Base-by-base conservation (phyloP, 2,113 vertebrate species). In the Galeopterus variegatus region DNA sequence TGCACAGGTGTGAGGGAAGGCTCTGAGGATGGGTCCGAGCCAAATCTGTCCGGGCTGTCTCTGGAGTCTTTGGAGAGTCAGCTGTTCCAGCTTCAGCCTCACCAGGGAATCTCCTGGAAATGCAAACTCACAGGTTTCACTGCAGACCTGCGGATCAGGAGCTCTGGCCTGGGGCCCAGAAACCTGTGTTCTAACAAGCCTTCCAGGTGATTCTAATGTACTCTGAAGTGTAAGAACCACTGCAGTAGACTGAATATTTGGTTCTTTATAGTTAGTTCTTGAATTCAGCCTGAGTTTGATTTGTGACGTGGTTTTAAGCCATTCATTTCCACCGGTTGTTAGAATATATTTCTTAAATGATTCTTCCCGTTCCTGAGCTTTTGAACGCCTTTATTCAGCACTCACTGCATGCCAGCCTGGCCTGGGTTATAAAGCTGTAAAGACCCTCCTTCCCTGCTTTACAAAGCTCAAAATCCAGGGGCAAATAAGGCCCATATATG, bases 221-320 rank as follows among this genome's bases (percentile, higher is more conserved):
- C n/a, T 1, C n/a, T 14, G 2, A 50, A 24, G 13, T 62, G 12
- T 5, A 23, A 12, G n/a, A 70, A 23, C 33, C n/a, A 0, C 3
- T 17, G 48, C 0, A 0, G 7, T 8, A 5, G 15, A 8, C 11
- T 23, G 23, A 48, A 3, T 54, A 33, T 26, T 41, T 36, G n/a
- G 14, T 41, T 75, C 33, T 73, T 48, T 3, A 3, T 60, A 9
- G 1, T 5, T 19, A 24, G 6, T 31, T 67, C 77, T 90, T 65
- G n/a, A 41, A 50, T 41, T 87, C 24, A 62, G 0, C 1, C 28
- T 33, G 56, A 52, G 17, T 92, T 41, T 15, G 24, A 24, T 62
- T 21, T n/a, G 54, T 45, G 75, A 10, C 8, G 2, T 54, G 31
- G 8, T 41, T 83, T 6, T 28, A 36, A 8, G 8, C 23, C 18